Evolutionary conservation across 2,888 invertebrate genomes (phyloP), one percentile per base, ranked within the genome.

Genomic region (Nudaria mundana): DNA sequence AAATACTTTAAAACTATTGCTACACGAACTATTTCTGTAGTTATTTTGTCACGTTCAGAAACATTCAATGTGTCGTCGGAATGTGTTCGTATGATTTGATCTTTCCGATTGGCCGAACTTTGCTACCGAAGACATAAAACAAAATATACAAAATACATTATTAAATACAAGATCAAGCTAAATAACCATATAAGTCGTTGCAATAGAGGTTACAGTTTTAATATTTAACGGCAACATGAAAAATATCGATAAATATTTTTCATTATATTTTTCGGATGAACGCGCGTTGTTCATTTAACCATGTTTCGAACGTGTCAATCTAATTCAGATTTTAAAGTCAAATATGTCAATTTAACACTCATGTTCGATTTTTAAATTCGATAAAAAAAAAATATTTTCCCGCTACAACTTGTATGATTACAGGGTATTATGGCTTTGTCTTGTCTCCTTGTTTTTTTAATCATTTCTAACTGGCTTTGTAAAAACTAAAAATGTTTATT

Each of bases 71-170:
- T 76, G 69, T 70, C 69, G 71, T 74, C 60, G 77, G 81, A 81
- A 84, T 83, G 76, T 70, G 52, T 71, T 76, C 66, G 44, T 56
- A 60, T 61, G 75, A 81, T 81, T 65, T 56, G 60, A 85, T 84
- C 82, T 84, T 86, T 83, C 72, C 77, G 58, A 83, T 81, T 71
- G 71, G 68, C 57, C 64, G 69, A 56, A 64, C 74, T 66, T 62
- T 51, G 85, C 85, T 85, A 85, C 86, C 57, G 84, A 64, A 63
- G 64, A 59, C 41, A 52, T 33, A 25, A 29, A 44, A 44, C 34
- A 25, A 15, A 40, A 38, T 15, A 20, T 28, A 24, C 38, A 30
- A 36, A 34, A 35, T 20, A 18, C 7, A 12, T 7, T 24, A 3
- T 5, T 15, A n/a, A 29, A 12, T 5, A n/a, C 7, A 18, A 15